phyloP scores from a whole-genome alignment of 2,113 vertebrate species.

The Equus quagga region DNA sequence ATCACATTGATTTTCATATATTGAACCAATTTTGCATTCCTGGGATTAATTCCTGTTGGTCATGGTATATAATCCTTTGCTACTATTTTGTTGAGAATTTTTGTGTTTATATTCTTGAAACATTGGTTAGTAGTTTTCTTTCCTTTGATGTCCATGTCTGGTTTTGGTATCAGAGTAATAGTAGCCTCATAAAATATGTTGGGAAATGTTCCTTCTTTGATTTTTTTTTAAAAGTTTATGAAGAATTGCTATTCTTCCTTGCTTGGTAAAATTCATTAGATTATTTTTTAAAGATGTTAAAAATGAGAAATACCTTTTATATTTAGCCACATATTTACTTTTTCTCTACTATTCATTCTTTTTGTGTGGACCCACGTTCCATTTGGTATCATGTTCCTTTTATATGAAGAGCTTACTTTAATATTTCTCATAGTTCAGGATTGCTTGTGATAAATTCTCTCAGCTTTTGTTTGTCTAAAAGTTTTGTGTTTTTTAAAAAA shows the following conservation, averaged over 20 bases:
- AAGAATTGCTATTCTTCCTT: not conserved
- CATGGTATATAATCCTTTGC: not conserved
- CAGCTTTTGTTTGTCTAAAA: not conserved
- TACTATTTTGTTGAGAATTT: not conserved
- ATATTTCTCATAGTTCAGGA: not conserved
- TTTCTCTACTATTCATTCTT: not conserved
- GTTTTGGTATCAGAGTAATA: not conserved
- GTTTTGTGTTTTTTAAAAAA: not conserved
- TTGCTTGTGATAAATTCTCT: not conserved
- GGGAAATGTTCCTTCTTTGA: not conserved
- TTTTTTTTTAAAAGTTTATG: not conserved
- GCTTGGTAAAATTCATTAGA: not conserved
- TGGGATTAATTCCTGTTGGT: not conserved
- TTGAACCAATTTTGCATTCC: not conserved
- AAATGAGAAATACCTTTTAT: not conserved
- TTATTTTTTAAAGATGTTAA: constrained; percentile 35
- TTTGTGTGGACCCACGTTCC: not conserved
- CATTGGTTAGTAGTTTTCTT: not conserved
- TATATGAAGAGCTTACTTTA: not conserved
- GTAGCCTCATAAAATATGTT: not conserved
- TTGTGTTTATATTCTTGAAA: not conserved
- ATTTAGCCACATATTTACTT: not conserved
- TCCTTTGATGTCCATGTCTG: not conserved
- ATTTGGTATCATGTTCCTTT: not conserved
- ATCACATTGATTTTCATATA: not conserved